These are phyloP conservation scores for Achlya flavicornis DNA, from an alignment of 2,888 invertebrate species.

Conservation along the genomic window DNA sequence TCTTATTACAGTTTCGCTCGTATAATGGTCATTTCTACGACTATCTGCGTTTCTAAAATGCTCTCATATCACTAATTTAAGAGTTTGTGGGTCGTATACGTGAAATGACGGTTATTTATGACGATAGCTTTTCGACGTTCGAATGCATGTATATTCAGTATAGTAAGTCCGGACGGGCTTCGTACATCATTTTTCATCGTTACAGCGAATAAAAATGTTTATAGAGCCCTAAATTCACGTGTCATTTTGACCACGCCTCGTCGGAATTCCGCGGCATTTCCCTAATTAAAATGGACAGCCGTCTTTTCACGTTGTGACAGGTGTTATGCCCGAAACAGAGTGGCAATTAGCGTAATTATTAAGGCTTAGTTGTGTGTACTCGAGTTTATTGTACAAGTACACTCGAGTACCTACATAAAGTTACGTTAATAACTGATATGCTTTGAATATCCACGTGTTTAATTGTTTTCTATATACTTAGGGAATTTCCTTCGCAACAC, in stretches of 20 bases:
- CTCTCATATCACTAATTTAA: constrained; percentile 38
- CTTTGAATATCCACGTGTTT: background rate
- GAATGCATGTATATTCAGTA: constrained; percentile 22
- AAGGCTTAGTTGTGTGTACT: constrained; percentile 23
- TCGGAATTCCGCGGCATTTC: constrained; percentile 43
- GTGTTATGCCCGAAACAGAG: constrained; percentile 47
- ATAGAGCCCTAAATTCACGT: constrained; percentile 51
- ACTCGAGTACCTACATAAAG: background rate
- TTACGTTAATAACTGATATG: background rate
- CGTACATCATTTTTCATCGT: constrained; percentile 52
- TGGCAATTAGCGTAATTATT: constrained; percentile 60
- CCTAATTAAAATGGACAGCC: constrained; percentile 73
- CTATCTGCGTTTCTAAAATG: constrained; percentile 41
- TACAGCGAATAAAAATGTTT: constrained; percentile 59
- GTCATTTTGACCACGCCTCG: constrained; percentile 50
- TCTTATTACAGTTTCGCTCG: background rate
- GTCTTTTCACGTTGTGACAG: constrained; percentile 55
- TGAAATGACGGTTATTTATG: constrained; percentile 36
- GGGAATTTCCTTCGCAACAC: background rate
- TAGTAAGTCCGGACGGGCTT: constrained; percentile 28
- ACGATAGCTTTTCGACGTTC: constrained; percentile 35
- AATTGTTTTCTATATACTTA: background rate
- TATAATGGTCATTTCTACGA: constrained; percentile 8
- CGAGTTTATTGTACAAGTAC: background rate
- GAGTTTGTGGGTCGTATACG: constrained; percentile 35